A percentile compares a stretch with the other conserved stretches of the same genome.
Evolutionary conservation across 2,888 invertebrate genomes (phyloP).

Genomic region (Megamerina dolium): DNA sequence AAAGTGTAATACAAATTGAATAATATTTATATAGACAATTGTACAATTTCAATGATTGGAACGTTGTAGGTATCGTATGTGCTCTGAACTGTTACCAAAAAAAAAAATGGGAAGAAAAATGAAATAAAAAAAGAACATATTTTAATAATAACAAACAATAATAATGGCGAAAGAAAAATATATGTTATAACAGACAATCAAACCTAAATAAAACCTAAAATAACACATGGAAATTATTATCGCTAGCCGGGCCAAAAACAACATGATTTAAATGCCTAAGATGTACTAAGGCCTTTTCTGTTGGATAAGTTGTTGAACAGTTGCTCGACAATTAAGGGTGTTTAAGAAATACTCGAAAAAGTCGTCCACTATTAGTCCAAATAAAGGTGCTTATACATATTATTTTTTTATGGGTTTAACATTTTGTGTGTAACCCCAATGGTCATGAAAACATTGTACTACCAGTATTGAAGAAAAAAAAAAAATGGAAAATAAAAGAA

Average conservation of each 20-base stretch:
- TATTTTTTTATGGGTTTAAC: no score
- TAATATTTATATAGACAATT: conserved; percentile 37
- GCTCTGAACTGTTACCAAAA: conserved; percentile 36
- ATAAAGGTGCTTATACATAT: no score
- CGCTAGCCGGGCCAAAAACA: conserved; percentile 22
- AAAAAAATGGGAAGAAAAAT: conserved; percentile 20
- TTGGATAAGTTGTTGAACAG: conserved; percentile 9
- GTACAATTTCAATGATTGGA: conserved; percentile 7
- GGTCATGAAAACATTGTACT: no score
- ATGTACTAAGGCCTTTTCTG: no score
- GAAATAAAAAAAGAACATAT: no score
- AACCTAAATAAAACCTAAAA: conserved; percentile 30
- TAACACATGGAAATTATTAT: conserved; percentile 23
- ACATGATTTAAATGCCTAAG: conserved; percentile 29
- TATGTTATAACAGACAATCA: background rate
- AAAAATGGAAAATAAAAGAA: no score
- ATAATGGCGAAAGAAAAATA: no score
- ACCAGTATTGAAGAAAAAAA: no score
- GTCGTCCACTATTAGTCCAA: no score
- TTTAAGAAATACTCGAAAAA: no score
- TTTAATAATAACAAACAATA: conserved; percentile 11
- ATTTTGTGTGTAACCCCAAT: no score
- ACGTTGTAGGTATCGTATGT: conserved; percentile 8
- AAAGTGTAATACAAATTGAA: conserved; percentile 27
- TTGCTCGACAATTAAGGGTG: conserved; percentile 14